These are phyloP conservation scores for roundworm (Caenorhabditis elegans) DNA, from an alignment of 1,140 invertebrate genomes.

Conservation along the genomic window WBcel235 BX284605.5:9134501-9135000, in stretches of 20 bases:
- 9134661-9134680: background rate
- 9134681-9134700: background rate
- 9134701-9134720: background rate
- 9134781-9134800: background rate
- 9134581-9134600: conserved; percentile 7
- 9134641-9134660: background rate
- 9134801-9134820: conserved; percentile 4
- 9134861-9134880: background rate
- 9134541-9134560: background rate
- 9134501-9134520: background rate
- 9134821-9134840: conserved; percentile 11
- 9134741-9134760: conserved; percentile 26
- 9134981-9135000: background rate
- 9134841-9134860: background rate
- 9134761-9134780: background rate
- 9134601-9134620: background rate
- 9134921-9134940: conserved; percentile 1
- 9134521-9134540: background rate
- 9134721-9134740: background rate
- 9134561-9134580: conserved; percentile 2
- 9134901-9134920: conserved; percentile 17
- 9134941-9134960: conserved; percentile 15
- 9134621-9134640: background rate
- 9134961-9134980: background rate
- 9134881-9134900: conserved; percentile 23